Base-by-base conservation (phyloP, 2,888 invertebrate genomes). In the Dendrolimus houi region DNA sequence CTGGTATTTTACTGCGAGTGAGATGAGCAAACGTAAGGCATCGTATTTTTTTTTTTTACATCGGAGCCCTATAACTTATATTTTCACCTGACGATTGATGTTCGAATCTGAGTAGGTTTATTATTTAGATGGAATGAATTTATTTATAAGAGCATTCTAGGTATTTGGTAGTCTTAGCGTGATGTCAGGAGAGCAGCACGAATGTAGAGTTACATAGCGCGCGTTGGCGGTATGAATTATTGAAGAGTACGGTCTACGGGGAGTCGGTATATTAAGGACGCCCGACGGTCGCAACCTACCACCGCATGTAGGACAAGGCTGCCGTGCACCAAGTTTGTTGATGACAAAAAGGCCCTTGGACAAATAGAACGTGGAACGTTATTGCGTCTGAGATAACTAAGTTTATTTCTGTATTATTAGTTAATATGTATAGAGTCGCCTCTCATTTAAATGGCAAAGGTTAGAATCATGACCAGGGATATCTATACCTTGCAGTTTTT, bases 201-300 rank as follows among this genome's bases (percentile, higher is more conserved):
- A 10, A 9, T 47, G 47, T 47, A 12, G 12, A 47, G 47, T 47
- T 3, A 64, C 66, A 61, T 52, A 58, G 66, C 60, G 64, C 58
- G 66, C 60, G 64, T 64, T 64, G 63, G 62, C 47, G 61, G 62
- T 61, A 69, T 79, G 74, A 77, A 81, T 81, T 75, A 80, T 79
- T 79, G 69, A 81, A 64, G 62, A 67, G 63, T 64, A 67, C 59
- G 63, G 70, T 47, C 47, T 47, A 47, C 10, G 12, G 47, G 47
- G 68, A 68, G 65, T 63, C 65, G 71, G 69, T 70, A 75, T 79
- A 77, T 76, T 72, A 29, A 29, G 3, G 29, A 71, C 69, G 66
- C 66, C 69, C 66, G 67, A 71, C 64, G 69, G 65, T 68, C 66
- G 67, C 62, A 64, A 53, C 29, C 54, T 58, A 13, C 55, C 54